Conservation (phyloP, 2,113 vertebrate genomes). For the Mastomys natalensis region DNA sequence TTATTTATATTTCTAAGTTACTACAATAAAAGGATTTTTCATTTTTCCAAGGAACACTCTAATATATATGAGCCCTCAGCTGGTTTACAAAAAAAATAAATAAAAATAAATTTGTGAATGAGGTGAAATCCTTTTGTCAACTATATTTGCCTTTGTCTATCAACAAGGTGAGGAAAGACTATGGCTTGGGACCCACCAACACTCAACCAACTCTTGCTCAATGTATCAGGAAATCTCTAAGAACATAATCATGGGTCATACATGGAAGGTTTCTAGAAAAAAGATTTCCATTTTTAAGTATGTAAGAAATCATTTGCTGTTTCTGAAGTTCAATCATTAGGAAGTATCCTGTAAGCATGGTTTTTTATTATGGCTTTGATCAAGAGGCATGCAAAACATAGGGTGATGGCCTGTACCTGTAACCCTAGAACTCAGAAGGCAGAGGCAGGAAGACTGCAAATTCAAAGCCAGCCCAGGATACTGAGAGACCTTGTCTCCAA, state of each 20-base stretch:
- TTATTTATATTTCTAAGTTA: neutral
- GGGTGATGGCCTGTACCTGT: neutral
- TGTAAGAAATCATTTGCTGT: slow-evolving; percentile 3
- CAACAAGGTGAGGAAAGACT: neutral
- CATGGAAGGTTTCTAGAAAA: slow-evolving; percentile 50
- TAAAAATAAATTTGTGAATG: slow-evolving; percentile 6
- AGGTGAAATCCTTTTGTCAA: neutral
- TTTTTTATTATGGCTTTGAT: neutral
- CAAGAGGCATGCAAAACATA: neutral
- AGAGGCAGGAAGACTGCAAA: neutral
- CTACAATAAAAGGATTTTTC: neutral
- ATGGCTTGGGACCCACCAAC: neutral
- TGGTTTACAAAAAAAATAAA: neutral
- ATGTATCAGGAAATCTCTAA: slow-evolving; percentile 11
- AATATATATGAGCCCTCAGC: neutral
- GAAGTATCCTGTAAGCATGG: slow-evolving; percentile 19
- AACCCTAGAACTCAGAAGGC: neutral
- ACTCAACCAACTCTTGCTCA: neutral
- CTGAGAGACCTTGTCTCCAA: neutral
- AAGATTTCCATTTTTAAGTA: slow-evolving; percentile 13
- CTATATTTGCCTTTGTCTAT: neutral
- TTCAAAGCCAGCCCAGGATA: neutral
- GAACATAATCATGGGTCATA: neutral
- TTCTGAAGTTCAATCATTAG: neutral
- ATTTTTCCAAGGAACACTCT: neutral